Percentiles rank a stretch among this genome's conserved stretches.
These are phyloP conservation scores for Bufotes viridis DNA, from an alignment of 2,797 vertebrate genomes.

Conservation along the genomic window DNA sequence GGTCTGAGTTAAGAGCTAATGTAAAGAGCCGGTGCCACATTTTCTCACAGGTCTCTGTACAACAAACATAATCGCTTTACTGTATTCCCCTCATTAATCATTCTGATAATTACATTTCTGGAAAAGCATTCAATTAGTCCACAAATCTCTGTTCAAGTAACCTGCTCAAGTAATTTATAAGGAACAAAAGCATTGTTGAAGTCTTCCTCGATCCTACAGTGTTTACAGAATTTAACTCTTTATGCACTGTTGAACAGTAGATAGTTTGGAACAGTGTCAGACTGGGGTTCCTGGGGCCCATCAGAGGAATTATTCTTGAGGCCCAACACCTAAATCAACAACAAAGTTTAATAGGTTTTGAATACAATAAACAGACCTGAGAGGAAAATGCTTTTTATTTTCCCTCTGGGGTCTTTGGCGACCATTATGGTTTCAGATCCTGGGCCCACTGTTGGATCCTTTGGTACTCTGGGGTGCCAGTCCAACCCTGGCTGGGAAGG, in stretches of 20 bases:
- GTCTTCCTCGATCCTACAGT: background rate
- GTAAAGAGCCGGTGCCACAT: constrained; percentile 26
- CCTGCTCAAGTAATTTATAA: background rate
- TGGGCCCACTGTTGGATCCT: no score
- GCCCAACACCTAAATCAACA: no score
- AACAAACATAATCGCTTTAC: constrained; percentile 51
- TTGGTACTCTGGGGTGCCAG: no score
- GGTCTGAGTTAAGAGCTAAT: constrained; percentile 12
- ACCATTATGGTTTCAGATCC: no score
- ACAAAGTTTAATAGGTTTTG: no score
- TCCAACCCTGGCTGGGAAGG: no score
- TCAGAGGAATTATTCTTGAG: no score
- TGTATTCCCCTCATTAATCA: constrained; percentile 43
- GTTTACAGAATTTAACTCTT: background rate
- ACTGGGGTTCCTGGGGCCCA: no score
- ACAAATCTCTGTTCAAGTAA: constrained; percentile 24
- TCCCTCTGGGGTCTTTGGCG: no score
- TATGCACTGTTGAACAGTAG: background rate
- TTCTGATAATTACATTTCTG: constrained; percentile 33
- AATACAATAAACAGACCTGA: no score
- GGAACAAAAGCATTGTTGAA: background rate
- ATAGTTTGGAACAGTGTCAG: background rate
- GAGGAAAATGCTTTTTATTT: no score
- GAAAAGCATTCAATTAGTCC: constrained; percentile 33
- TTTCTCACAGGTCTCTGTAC: constrained; percentile 46